Base-by-base conservation (phyloP, 92 coral and sea anemone genomes). In the Epizoanthus ramosus region DNA sequence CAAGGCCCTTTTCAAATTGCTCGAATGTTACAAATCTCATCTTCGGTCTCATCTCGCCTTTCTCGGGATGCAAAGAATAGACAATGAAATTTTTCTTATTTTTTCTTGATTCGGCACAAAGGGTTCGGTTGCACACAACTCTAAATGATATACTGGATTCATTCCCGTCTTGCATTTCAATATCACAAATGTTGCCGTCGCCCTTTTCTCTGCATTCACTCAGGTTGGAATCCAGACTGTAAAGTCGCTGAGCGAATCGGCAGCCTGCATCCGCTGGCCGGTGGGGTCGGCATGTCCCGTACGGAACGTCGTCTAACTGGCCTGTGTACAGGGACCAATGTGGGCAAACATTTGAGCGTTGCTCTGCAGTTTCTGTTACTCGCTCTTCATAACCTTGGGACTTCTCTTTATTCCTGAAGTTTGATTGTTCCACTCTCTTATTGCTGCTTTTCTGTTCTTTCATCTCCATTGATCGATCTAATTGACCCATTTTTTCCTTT, bases 211-310 rank as follows among this genome's bases (percentile, higher is more conserved):
- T 79, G 74, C 97, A 93, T 57, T 79, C 68, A 18, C 73, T 85
- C 63, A 89, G 64, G n/a, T 56, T 47, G 33, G 91, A 86, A 7
- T 91, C 81, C 4, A 73, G 31, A 35, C 41, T 47, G 66, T 83
- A 93, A 8, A 86, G 52, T 22, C 50, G n/a, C 10, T 88, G 53
- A 3, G 97, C 94, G 24, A 80, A 79, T 21, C 33, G 47, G 24
- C 97, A 93, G 8, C 80, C 90, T n/a, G 81, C 84, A 0, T 33
- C 50, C 6, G 94, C 33, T 45, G 97, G 91, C 41, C 47, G 74
- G 45, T 93, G 97, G 9, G 97, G 97, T 22, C 73, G 58, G 47
- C 97, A 93, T 8, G 83, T 81, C 0, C 92, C 97, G 39, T 91
- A 93, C 28, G 88, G 61, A 19, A 75, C 68, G 68, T 75, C 81